These are phyloP conservation scores for Carapus acus DNA, from an alignment of 2,797 vertebrate species.

Conservation along the genomic window DNA sequence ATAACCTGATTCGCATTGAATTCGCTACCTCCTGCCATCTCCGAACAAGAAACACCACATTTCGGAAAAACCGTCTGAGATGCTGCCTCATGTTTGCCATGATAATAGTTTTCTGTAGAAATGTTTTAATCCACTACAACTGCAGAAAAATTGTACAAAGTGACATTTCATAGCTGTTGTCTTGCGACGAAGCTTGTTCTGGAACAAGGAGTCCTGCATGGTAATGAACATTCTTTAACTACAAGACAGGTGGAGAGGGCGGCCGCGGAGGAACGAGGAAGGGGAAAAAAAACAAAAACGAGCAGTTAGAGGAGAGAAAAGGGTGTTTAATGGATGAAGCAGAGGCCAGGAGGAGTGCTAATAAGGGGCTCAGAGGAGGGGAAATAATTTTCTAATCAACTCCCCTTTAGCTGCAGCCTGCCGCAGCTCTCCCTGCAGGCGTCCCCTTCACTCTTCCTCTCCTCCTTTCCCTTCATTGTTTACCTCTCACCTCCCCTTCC, in stretches of 20 bases:
- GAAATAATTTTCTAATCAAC: conserved; percentile 34
- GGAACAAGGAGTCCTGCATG: rapidly evolving
- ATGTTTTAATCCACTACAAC: too few relatives aligned
- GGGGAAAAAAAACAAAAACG: background rate
- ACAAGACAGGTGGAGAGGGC: conserved; percentile 13
- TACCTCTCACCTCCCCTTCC: too few relatives aligned
- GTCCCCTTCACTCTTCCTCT: background rate
- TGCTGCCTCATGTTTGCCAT: too few relatives aligned
- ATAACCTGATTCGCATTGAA: too few relatives aligned
- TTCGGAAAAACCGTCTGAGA: too few relatives aligned
- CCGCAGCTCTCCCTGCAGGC: background rate
- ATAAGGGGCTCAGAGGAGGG: conserved; percentile 13
- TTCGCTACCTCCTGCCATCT: too few relatives aligned
- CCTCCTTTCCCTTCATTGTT: background rate
- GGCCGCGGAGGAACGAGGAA: background rate
- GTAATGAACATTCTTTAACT: too few relatives aligned
- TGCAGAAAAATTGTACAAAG: too few relatives aligned
- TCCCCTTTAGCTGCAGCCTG: conserved; percentile 20
- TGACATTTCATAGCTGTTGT: too few relatives aligned
- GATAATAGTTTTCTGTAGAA: too few relatives aligned
- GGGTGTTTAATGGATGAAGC: conserved; percentile 1
- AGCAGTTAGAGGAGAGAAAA: background rate
- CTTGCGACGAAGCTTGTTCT: conserved; percentile 1
- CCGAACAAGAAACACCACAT: too few relatives aligned
- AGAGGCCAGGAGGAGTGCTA: conserved; percentile 11